Percentiles rank a stretch among this genome's conserved stretches.
Evolutionary conservation across 2,113 vertebrate genomes (phyloP).

Genomic region (Nanorana parkeri): DNA sequence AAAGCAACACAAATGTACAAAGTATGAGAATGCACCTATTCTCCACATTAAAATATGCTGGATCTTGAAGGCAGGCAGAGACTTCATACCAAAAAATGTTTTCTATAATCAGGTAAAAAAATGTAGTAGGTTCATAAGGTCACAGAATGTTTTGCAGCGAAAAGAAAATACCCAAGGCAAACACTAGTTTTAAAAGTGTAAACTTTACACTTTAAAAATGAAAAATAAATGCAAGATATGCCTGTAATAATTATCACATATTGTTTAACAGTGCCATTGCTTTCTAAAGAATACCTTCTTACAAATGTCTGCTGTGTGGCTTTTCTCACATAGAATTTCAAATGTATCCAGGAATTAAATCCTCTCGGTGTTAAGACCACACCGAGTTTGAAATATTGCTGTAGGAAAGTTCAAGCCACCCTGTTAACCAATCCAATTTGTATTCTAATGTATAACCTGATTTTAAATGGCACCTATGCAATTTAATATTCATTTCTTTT

Average conservation of each 20-base stretch:
- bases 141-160: too few species aligned
- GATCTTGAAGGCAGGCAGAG: too few species aligned
- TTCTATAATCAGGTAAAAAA: too few species aligned
- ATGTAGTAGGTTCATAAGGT: too few species aligned
- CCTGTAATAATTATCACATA: not conserved
- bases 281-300: not conserved
- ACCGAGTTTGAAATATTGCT: conserved; percentile 40
- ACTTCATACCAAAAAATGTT: too few species aligned
- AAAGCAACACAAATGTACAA: too few species aligned
- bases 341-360: conserved; percentile 7
- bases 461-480: conserved; percentile 45
- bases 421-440: conserved; percentile 29
- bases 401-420: conserved; percentile 11
- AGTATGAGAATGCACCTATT: too few species aligned
- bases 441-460: conserved; percentile 21
- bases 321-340: conserved; percentile 31
- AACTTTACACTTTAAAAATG: too few species aligned
- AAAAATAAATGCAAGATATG: too few species aligned
- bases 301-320: not conserved
- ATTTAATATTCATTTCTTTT: conserved; percentile 43
- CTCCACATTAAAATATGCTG: too few species aligned
- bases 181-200: too few species aligned
- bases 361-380: not conserved
- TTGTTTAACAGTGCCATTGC: not conserved
- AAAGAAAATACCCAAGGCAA: too few species aligned